These are phyloP conservation scores for Druon quercuslanigerum DNA, from an alignment of 1,140 invertebrate species.

Conservation along the genomic window DNA sequence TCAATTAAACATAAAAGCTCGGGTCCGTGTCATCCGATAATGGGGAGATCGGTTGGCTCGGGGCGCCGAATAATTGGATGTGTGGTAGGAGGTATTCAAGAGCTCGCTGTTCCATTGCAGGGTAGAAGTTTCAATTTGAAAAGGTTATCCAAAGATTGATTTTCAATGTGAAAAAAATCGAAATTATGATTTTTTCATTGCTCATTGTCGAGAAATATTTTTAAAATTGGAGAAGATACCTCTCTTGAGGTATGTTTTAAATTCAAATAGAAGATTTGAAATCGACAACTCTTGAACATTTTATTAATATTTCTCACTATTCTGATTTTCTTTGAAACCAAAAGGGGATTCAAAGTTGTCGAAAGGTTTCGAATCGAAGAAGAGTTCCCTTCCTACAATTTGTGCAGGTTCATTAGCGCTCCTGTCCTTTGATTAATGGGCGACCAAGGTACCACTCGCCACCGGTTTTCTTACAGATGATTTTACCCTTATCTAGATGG, in stretches of 20 bases:
- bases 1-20: constrained; percentile 71
- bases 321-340: constrained; percentile 24
- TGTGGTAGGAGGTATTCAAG: constrained; percentile 35
- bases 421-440: constrained; percentile 73
- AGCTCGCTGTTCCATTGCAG: not conserved
- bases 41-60: constrained; percentile 59
- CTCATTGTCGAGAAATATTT: too few species aligned
- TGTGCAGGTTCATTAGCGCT: constrained; percentile 71
- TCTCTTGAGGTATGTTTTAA: too few species aligned
- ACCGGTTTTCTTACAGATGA: constrained; percentile 71
- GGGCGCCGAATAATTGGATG: constrained; percentile 52
- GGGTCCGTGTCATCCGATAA: constrained; percentile 68
- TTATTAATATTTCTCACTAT: too few species aligned
- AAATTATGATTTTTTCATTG: too few species aligned
- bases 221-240: too few species aligned
- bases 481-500: constrained; percentile 70
- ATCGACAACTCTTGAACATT: too few species aligned
- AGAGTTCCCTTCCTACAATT: constrained; percentile 46
- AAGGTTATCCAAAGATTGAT: too few species aligned
- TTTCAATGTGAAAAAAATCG: too few species aligned
- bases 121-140: not conserved
- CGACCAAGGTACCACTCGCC: constrained; percentile 62
- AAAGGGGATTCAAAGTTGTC: constrained; percentile 47
- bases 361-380: not conserved
- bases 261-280: too few species aligned